Evolutionary conservation across 2,113 vertebrate genomes (phyloP), one percentile per base, ranked within the genome.

Genomic region (Tragelaphus buxtoni): DNA sequence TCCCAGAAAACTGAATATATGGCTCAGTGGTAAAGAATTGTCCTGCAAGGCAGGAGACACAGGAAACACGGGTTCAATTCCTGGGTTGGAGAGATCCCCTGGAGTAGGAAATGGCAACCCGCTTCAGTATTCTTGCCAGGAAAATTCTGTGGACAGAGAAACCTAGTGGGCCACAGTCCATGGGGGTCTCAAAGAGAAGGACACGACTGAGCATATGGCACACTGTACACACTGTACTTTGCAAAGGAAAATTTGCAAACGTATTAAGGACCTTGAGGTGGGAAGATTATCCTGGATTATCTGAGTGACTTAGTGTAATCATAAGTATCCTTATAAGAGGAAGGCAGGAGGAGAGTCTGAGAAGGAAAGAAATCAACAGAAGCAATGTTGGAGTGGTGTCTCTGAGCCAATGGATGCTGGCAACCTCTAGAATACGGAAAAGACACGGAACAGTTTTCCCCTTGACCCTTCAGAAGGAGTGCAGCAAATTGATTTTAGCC

Each of bases 161-260:
- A 39, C 4, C 4, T 39, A 9, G 65, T 39, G 65, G 65, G 35
- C 65, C 65, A 39, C 35, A 72, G 65, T 12, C 35, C 65, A 39
- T 39, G 65, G 35, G 20, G 35, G 20, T 72, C 5, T 20, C n/a
- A 72, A 72, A 39, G 9, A 18, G 65, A 39, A 72, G n/a, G 65
- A 72, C 35, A 22, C 0, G 18, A 39, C 65, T 72, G 65, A 72
- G 22, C 65, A 39, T 72, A 10, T 0, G 0, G 0, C 20, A 12
- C 18, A 39, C 18, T 12, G 35, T 39, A 24, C 9, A 72, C n/a
- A 39, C 9, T 39, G 24, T n/a, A n/a, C 32, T 56, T 22, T 5
- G 22, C 14, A 47, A 58, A 96, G 49, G 30, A 10, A 72, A 49
- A 72, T 80, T 80, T 26, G 17, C 8, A 45, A 90, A 63, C 30